Conservation (phyloP, 2,797 vertebrate species). For the Crocodylus rhombifer region DNA sequence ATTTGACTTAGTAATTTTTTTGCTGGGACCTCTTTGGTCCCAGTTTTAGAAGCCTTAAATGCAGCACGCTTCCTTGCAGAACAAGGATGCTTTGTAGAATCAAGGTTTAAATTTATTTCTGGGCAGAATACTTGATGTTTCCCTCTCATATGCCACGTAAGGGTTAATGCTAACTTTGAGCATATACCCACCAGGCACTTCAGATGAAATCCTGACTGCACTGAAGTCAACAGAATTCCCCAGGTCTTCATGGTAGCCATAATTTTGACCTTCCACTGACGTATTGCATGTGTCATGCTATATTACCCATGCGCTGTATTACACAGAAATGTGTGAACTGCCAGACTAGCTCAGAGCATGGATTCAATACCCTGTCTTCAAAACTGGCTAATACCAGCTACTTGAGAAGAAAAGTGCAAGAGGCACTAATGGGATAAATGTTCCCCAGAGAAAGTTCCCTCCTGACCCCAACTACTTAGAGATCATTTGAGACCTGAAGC, state of each 20-base stretch:
- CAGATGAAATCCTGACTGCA: not conserved
- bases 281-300: rapidly evolving
- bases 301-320: not conserved
- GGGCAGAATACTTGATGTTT: not conserved
- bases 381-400: not conserved
- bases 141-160: not conserved
- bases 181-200: rapidly evolving
- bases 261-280: not conserved
- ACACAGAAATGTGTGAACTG: not conserved
- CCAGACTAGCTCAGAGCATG: not conserved
- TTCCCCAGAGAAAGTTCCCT: not conserved
- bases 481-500: not conserved
- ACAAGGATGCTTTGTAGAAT: rapidly evolving
- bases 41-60: not conserved
- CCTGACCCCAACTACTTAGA: rapidly evolving
- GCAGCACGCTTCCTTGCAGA: not conserved
- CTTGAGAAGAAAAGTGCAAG: not conserved
- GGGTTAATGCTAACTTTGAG: rapidly evolving
- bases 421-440: rapidly evolving
- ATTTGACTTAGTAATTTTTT: rapidly evolving
- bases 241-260: not conserved
- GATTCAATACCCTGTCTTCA: not conserved
- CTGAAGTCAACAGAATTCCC: not conserved
- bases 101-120: rapidly evolving
- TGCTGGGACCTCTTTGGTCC: not conserved